Evolutionary conservation across 1,140 invertebrate genomes (phyloP), one percentile per base, ranked within the genome.

Genomic region (Lordiphosa clarofinis): DNA sequence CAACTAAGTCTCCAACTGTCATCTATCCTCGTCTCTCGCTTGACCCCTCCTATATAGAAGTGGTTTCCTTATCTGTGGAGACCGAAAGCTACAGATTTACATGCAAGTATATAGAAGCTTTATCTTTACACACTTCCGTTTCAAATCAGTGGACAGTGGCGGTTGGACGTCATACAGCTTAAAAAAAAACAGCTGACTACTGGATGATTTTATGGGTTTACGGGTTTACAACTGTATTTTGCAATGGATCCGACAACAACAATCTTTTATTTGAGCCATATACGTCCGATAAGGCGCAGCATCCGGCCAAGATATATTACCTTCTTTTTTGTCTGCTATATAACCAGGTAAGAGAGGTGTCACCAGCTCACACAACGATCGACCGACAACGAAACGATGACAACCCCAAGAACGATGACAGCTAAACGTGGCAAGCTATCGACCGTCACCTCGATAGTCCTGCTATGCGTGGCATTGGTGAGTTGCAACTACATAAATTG

Each of bases 121-220:
- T 84, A 82, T 84, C 78, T 84, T 86, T 84, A 84, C 69, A 78
- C 48, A 84, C 79, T 84, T 84, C 78, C 78, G 78, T 84, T 84
- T 86, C 78, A 82, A 28, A 66, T 84, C 54, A 55, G 67, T 47
- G 78, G 71, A 59, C 46, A 47, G 53, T 48, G 52, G 56, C 55
- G 61, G 57, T 49, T 38, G 39, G 4, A 31, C 28, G 28, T 31
- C 28, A 31, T 31, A 31, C 28, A 31, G 28, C 28, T 24, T 24
- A 4, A 24, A 24, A 24, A 24, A 24, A 31, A 31, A 31, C 28
- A 31, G 28, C 28, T 31, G 28, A 31, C 28, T 31, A 31, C 28
- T 31, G 28, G 28, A 31, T 28, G 15, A 7, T 46, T 76, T 79
- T 71, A 81, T 64, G 49, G 73, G 58, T 84, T 84, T 82, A 82